phyloP scores from a whole-genome alignment of 2,797 vertebrate genomes.

The Halcyon badia region DNA sequence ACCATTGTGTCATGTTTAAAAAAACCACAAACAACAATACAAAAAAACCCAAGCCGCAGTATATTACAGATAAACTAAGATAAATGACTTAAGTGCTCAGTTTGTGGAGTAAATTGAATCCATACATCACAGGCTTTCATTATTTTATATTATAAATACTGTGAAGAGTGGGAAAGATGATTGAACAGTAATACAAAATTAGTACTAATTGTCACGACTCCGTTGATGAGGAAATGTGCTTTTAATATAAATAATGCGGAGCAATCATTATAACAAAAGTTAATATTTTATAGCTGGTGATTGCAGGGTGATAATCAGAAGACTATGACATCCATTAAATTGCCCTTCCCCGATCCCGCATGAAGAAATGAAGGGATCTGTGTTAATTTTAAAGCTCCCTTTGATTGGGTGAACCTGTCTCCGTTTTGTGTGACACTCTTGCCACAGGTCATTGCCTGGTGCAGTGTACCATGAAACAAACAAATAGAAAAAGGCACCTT shows the following conservation, averaged over 20 bases:
- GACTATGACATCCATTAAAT: constrained; percentile 83
- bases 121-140: constrained; percentile 83
- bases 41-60: constrained; percentile 52
- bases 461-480: constrained; percentile 98
- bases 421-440: constrained; percentile 86
- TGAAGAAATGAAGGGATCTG: constrained; percentile 90
- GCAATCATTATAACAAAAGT: constrained; percentile 65
- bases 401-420: constrained; percentile 95
- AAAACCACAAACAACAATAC: constrained; percentile 11
- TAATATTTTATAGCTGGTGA: constrained; percentile 67
- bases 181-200: constrained; percentile 79
- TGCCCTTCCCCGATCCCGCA: constrained; percentile 84
- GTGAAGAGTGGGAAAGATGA: constrained; percentile 76
- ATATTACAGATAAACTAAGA: constrained; percentile 85
- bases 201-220: constrained; percentile 64
- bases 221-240: constrained; percentile 47
- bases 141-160: constrained; percentile 79
- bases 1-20: constrained; percentile 77
- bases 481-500: constrained; percentile 99
- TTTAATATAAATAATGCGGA: constrained; percentile 60
- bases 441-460: constrained; percentile 97
- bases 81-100: constrained; percentile 86
- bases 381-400: constrained; percentile 93
- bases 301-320: constrained; percentile 75
- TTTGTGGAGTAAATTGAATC: constrained; percentile 85